Conservation (phyloP, 2,113 vertebrate species). For the Empidonax alnorum region DNA sequence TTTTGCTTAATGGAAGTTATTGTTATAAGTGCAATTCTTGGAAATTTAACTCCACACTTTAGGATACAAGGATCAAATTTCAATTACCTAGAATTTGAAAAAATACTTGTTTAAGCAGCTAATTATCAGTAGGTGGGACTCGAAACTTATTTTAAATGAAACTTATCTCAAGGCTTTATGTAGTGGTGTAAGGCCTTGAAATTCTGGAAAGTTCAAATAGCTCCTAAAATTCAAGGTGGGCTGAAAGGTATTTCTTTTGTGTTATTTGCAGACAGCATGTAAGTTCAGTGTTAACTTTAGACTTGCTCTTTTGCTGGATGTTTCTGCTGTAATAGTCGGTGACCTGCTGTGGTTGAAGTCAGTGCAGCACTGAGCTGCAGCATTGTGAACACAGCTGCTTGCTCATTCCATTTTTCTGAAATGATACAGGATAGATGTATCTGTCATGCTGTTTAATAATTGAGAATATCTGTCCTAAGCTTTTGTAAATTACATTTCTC, state of each 20-base stretch:
- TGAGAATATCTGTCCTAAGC: background rate
- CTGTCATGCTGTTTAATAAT: background rate
- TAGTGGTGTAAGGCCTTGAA: background rate
- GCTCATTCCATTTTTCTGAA: background rate
- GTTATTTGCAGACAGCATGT: background rate
- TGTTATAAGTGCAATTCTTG: background rate
- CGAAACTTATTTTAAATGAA: background rate
- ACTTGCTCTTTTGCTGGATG: background rate
- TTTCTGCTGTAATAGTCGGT: background rate
- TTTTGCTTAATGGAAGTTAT: background rate
- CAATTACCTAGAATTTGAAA: accelerated
- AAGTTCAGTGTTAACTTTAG: background rate
- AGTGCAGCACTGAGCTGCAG: background rate
- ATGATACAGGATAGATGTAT: background rate
- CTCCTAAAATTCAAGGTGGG: background rate
- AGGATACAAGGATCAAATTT: background rate
- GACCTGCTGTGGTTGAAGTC: background rate
- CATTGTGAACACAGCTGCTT: background rate
- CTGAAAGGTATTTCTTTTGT: background rate
- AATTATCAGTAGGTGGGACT: background rate
- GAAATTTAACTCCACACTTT: accelerated
- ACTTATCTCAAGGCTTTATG: background rate
- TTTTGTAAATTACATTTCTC: background rate
- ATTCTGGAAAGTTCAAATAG: background rate
- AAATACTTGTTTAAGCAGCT: background rate